Evolutionary conservation across 1,140 invertebrate species (phyloP).

Genomic region (Drosophila chauvacae): DNA sequence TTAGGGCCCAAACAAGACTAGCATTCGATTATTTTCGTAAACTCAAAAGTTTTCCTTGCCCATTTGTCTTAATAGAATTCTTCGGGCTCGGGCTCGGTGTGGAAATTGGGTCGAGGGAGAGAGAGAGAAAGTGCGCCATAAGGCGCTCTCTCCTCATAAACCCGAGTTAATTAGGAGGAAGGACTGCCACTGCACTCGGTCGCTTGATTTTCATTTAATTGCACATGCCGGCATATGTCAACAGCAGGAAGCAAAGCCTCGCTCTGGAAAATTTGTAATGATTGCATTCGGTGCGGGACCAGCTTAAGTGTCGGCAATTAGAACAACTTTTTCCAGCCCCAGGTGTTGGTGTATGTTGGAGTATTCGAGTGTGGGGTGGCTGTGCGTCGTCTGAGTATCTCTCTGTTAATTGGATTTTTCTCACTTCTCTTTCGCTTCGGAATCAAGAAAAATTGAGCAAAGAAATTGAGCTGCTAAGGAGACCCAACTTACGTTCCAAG

Average conservation of each 20-base stretch:
- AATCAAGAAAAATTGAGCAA: conserved; percentile 8
- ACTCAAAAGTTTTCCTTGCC: conserved; percentile 35
- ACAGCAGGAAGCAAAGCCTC: conserved; percentile 7
- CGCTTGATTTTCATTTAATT: conserved; percentile 42
- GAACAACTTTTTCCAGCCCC: conserved; percentile 42
- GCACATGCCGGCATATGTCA: conserved; percentile 26
- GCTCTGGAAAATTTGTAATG: conserved; percentile 52
- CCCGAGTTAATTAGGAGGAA: conserved; percentile 61
- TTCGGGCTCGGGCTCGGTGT: background rate
- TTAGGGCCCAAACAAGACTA: conserved; percentile 43
- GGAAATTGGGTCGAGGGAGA: conserved; percentile 56
- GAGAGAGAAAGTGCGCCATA: background rate
- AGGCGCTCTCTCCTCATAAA: conserved; percentile 24
- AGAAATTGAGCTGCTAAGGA: background rate
- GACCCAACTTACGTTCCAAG: conserved; percentile 5
- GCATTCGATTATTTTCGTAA: conserved; percentile 57
- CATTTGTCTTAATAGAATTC: conserved; percentile 51
- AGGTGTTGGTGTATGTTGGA: conserved; percentile 9
- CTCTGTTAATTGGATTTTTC: conserved; percentile 11
- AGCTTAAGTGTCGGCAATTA: conserved; percentile 70
- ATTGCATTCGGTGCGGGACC: conserved; percentile 63
- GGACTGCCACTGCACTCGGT: conserved; percentile 20
- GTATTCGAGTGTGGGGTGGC: background rate
- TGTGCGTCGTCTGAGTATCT: background rate
- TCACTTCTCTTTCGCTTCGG: background rate